These are phyloP conservation scores for Oryzias curvinotus DNA, from an alignment of 2,113 vertebrate genomes.

Conservation along the genomic window DNA sequence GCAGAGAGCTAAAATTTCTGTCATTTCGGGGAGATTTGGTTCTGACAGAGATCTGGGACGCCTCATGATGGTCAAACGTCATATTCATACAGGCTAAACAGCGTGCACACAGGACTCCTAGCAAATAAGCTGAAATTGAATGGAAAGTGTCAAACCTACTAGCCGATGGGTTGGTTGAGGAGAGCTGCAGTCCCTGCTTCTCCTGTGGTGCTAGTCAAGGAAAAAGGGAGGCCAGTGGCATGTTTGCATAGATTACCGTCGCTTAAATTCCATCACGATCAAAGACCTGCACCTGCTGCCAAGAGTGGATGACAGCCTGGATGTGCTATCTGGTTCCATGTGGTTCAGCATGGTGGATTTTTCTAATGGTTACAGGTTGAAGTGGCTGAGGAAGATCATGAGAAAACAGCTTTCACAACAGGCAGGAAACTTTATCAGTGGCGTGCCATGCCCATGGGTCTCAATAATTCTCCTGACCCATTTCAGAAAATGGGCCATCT, in stretches of 20 bases:
- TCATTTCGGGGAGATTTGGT: neutral
- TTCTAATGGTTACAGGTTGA: neutral
- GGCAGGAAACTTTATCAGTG: conserved; percentile 6
- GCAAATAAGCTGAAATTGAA: neutral
- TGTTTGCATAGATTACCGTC: neutral
- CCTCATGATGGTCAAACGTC: neutral
- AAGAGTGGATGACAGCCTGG: neutral
- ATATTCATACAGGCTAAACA: neutral
- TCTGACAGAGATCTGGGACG: neutral
- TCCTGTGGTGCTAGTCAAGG: neutral
- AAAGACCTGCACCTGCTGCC: neutral
- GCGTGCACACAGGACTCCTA: neutral
- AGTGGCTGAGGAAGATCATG: neutral
- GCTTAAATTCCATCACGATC: neutral
- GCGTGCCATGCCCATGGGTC: neutral
- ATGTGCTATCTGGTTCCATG: neutral
- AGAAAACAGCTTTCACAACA: conserved; percentile 4
- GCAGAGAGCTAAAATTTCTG: neutral
- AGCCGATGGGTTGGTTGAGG: no score
- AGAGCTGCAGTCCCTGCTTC: neutral
- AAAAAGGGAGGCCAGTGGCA: neutral
- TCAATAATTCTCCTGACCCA: neutral
- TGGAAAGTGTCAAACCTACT: neutral
- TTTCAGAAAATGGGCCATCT: neutral
- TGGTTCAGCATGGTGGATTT: conserved; percentile 13